A percentile compares a stretch with the other conserved stretches of the same genome.
phyloP scores from a whole-genome alignment of 2,797 vertebrate species.

The Sebastiscus albofasciatus region DNA sequence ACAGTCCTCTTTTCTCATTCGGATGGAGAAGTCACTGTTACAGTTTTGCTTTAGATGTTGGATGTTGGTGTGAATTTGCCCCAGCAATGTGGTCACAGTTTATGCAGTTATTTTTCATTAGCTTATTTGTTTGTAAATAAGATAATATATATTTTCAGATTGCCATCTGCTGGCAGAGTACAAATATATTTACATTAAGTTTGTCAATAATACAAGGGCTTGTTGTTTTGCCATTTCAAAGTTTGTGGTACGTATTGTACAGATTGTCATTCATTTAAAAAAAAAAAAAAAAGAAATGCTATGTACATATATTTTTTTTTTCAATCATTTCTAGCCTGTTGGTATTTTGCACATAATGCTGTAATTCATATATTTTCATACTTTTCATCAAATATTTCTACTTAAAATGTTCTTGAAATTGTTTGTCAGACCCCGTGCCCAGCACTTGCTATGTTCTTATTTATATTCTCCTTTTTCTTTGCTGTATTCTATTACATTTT shows the following conservation, averaged over 20 bases:
- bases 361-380: conserved; percentile 59
- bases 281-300: background rate
- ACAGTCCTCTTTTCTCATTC: conserved; percentile 33
- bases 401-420: conserved; percentile 36
- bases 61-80: conserved; percentile 28
- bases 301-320: conserved; percentile 41
- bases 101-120: conserved; percentile 31
- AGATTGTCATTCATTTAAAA: conserved; percentile 20
- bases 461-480: conserved; percentile 41
- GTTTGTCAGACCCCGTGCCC: conserved; percentile 17
- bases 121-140: conserved; percentile 61
- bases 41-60: conserved; percentile 40
- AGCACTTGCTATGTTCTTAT: conserved; percentile 49
- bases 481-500: conserved; percentile 30
- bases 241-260: conserved; percentile 61
- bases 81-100: conserved; percentile 32
- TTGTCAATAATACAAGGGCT: conserved; percentile 86
- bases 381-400: conserved; percentile 53
- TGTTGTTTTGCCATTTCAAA: conserved; percentile 83
- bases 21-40: conserved; percentile 60
- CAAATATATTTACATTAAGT: conserved; percentile 85
- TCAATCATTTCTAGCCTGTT: conserved; percentile 35
- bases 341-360: conserved; percentile 72
- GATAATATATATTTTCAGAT: conserved; percentile 85
- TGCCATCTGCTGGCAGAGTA: conserved; percentile 93